phyloP scores from a whole-genome alignment of 2,113 vertebrate species.

The Pongo pygmaeus region DNA sequence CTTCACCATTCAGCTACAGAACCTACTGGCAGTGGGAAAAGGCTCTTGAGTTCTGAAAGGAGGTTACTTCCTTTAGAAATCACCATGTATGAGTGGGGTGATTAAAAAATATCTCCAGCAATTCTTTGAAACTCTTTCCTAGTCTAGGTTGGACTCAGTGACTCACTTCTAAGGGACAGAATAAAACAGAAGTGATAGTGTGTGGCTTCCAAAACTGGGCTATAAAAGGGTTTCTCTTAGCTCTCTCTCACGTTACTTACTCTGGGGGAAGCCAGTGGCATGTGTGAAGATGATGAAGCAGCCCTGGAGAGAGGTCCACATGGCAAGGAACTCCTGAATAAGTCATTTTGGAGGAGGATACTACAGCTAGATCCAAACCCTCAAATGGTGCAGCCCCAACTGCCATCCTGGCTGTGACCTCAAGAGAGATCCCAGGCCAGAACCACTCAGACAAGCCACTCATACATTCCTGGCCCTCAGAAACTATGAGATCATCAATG shows the following conservation, averaged over 20 bases:
- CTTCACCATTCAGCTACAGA: neutral
- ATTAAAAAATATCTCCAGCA: slow-evolving; percentile 8
- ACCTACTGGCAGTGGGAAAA: neutral
- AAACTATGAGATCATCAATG: neutral
- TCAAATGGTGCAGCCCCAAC: neutral
- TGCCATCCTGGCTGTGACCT: neutral
- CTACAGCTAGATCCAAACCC: neutral
- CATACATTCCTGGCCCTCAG: neutral
- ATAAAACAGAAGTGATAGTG: neutral
- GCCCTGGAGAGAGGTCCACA: neutral
- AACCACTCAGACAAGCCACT: neutral
- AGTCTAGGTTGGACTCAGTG: neutral
- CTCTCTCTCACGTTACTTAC: neutral
- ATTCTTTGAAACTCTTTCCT: slow-evolving; percentile 18
- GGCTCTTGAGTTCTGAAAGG: neutral
- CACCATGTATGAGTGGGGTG: neutral
- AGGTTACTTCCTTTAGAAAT: neutral
- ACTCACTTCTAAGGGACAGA: neutral
- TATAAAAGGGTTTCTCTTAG: neutral
- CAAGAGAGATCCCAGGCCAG: neutral
- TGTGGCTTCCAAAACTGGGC: neutral
- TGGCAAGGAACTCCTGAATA: neutral
- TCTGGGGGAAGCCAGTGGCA: neutral
- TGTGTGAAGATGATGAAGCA: neutral
- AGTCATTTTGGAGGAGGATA: neutral